Evolutionary conservation across 2,797 vertebrate genomes (phyloP).

Genomic region (Crocodylus rhombifer): DNA sequence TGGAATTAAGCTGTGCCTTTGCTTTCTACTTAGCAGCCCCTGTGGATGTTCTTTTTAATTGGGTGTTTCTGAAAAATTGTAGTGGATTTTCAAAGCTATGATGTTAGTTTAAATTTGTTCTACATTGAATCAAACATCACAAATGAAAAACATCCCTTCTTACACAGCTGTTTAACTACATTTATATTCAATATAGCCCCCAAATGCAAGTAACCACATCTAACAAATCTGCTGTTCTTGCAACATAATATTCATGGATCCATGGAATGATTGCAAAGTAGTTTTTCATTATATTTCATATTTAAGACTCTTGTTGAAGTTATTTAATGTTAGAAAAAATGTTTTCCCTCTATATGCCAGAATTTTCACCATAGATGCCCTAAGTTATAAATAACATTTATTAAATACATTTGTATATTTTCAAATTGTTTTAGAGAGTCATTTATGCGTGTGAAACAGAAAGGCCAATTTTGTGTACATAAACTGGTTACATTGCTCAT

Average conservation of each 20-base stretch:
- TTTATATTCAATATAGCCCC: conserved; percentile 42
- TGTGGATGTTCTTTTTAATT: conserved; percentile 41
- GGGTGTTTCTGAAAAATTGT: conserved; percentile 48
- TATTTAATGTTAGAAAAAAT: conserved; percentile 11
- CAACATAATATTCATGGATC: background rate
- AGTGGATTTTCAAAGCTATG: conserved; percentile 38
- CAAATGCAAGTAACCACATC: conserved; percentile 56
- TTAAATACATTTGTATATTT: background rate
- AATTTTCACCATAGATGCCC: background rate
- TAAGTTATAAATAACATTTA: background rate
- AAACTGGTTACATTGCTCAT: background rate
- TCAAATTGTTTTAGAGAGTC: background rate
- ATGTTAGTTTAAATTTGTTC: conserved; percentile 53
- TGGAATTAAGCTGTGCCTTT: conserved; percentile 55
- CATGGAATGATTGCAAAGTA: background rate
- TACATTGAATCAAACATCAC: conserved; percentile 52
- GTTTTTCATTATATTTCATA: background rate
- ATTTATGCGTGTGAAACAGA: background rate
- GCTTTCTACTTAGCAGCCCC: conserved; percentile 62
- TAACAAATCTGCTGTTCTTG: background rate
- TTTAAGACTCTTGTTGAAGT: background rate
- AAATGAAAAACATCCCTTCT: conserved; percentile 63
- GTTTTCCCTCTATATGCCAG: background rate
- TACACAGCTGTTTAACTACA: conserved; percentile 42
- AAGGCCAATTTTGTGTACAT: background rate